Base-by-base conservation (phyloP, 2,888 invertebrate species). In the Petrolisthes cinctipes region DNA sequence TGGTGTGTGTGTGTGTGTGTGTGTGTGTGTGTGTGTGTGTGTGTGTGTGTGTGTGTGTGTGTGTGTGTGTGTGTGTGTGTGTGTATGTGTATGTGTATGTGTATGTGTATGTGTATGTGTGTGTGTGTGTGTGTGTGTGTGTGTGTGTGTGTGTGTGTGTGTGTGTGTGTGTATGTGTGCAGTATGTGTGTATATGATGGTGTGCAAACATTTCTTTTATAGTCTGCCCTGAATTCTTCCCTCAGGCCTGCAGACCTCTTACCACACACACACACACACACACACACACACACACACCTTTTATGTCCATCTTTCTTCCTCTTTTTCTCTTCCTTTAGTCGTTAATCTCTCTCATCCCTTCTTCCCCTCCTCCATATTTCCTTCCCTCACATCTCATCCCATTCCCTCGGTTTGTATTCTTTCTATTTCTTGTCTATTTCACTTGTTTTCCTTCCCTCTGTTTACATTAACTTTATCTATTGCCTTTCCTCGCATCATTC, bases 41-140 rank as follows among this genome's bases (percentile, higher is more conserved):
- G 54, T 53, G 54, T 78, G 9, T 78, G 54, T 78, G 37, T 37
- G 54, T 78, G 37, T 78, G n/a, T 78, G 9, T 53, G 54, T 78
- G 54, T 78, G 54, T 78, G 54, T 78, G 20, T 56, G 20, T 81
- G 37, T 81, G 20, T 81, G 37, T 81, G 37, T 54, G 37, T 57
- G 5, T 54, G n/a, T 81, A 57, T 54, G 56, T 61, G 37, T 5
- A 20, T 54, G 17, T 11, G 20, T 9, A n/a, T 54, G 37, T 81
- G 20, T 54, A 81, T 23, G 20, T 57, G 17, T 54, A 9, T 61
- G 53, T 81, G 9, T 81, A 20, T 57, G 61, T 56, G 6, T 81
- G 56, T 81, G 23, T 56, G n/a, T 81, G 61, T 81, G n/a, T 81
- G 78, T 11, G 73, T 7, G 73, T 61, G 7, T 61, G 61, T 61